Evolutionary conservation across 2,797 vertebrate species (phyloP).

Genomic region (Macropodus opercularis): DNA sequence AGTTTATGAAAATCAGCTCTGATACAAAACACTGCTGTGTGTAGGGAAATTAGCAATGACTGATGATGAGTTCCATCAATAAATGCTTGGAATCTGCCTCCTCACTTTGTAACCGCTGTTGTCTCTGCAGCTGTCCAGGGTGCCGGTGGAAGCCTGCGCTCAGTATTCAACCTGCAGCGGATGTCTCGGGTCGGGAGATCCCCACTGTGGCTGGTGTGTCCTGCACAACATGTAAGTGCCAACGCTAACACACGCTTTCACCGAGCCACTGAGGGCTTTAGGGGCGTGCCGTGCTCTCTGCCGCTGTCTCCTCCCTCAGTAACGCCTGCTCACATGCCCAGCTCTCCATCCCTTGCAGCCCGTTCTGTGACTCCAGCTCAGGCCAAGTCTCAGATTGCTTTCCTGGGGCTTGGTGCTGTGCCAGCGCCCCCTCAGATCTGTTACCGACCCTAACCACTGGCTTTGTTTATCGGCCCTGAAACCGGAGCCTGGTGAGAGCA

Average conservation of each 20-base stretch:
- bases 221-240: constrained; percentile 95
- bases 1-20: constrained; percentile 27
- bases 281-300: constrained; percentile 30
- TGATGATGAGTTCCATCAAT: background rate
- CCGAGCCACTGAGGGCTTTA: constrained; percentile 22
- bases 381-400: constrained; percentile 67
- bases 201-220: constrained; percentile 98
- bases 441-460: constrained; percentile 78
- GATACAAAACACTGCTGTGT: constrained; percentile 13
- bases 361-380: constrained; percentile 44
- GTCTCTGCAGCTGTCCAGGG: constrained; percentile 87
- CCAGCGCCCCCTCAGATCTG: constrained; percentile 77
- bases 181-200: constrained; percentile 93
- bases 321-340: constrained; percentile 58
- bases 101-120: constrained; percentile 6
- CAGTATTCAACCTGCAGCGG: constrained; percentile 91
- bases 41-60: no score
- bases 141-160: constrained; percentile 93
- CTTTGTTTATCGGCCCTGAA: constrained; percentile 81
- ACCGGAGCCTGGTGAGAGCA: constrained; percentile 78
- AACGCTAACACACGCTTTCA: constrained; percentile 1
- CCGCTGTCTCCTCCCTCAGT: constrained; percentile 41
- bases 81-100: background rate
- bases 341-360: constrained; percentile 38
- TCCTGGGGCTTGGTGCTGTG: constrained; percentile 62